phyloP scores from a whole-genome alignment of 2,888 invertebrate genomes.

The Hydropsyche betteni region DNA sequence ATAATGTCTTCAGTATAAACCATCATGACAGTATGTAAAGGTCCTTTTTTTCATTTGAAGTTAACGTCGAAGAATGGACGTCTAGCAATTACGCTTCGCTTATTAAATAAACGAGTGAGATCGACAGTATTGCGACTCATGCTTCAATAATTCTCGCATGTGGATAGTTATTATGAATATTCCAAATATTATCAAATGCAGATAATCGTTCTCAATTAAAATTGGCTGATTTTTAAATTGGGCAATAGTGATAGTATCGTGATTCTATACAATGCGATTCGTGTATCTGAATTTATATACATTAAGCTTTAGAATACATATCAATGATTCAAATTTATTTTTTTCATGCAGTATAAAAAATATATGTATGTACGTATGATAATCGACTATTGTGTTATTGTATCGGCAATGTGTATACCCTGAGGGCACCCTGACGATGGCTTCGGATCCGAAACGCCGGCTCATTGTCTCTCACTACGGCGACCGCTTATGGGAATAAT shows the following conservation, averaged over 20 bases:
- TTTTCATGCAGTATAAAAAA: background rate
- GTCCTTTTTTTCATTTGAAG: constrained; percentile 15
- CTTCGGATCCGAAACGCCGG: constrained; percentile 5
- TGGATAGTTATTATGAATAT: too few species aligned
- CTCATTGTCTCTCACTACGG: constrained; percentile 23
- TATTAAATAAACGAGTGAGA: constrained; percentile 22
- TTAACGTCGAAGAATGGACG: constrained; percentile 9
- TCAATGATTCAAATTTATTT: background rate
- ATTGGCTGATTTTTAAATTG: too few species aligned
- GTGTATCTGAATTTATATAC: too few species aligned
- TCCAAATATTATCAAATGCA: too few species aligned
- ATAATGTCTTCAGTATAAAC: background rate
- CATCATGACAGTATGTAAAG: constrained; percentile 9
- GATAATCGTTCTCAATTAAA: too few species aligned
- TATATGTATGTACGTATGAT: constrained; percentile 3
- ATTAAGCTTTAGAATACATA: too few species aligned
- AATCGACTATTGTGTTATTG: constrained; percentile 29
- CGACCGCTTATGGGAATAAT: constrained; percentile 29
- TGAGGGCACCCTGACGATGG: constrained; percentile 22
- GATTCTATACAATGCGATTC: too few species aligned
- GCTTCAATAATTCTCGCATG: constrained; percentile 14
- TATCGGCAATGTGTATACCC: constrained; percentile 11
- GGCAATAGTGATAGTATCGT: too few species aligned
- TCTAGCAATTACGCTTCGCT: constrained; percentile 28
- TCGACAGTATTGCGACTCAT: constrained; percentile 28